phyloP scores from a whole-genome alignment of 2,113 vertebrate genomes.

The Chloroceryle aenea region DNA sequence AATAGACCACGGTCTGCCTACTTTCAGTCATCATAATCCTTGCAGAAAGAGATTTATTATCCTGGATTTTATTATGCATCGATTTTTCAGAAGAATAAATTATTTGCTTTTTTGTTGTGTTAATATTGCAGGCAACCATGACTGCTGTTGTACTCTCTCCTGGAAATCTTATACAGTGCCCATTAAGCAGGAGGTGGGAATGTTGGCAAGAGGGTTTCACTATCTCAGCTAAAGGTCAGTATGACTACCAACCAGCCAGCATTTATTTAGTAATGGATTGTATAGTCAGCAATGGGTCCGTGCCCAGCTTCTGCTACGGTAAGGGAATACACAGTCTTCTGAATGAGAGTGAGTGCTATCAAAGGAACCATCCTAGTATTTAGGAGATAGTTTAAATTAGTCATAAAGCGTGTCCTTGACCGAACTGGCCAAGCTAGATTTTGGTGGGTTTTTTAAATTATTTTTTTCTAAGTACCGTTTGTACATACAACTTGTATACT shows the following conservation, averaged over 20 bases:
- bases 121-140: slow-evolving; percentile 17
- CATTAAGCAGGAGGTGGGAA: slow-evolving; percentile 62
- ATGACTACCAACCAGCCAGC: slow-evolving; percentile 12
- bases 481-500: slow-evolving; percentile 15
- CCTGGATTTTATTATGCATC: slow-evolving; percentile 39
- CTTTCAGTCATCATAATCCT: slow-evolving; percentile 26
- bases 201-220: slow-evolving; percentile 39
- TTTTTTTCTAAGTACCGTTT: neutral
- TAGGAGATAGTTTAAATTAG: slow-evolving; percentile 52
- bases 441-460: neutral
- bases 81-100: slow-evolving; percentile 62
- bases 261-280: slow-evolving; percentile 49
- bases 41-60: slow-evolving; percentile 52
- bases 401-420: neutral
- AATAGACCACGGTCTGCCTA: neutral
- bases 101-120: slow-evolving; percentile 44
- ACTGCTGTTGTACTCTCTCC: slow-evolving; percentile 31
- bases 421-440: slow-evolving; percentile 2
- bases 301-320: slow-evolving; percentile 44
- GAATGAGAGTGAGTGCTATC: slow-evolving; percentile 57
- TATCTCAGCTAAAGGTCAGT: slow-evolving; percentile 62
- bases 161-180: slow-evolving; percentile 55
- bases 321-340: slow-evolving; percentile 32
- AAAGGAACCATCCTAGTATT: slow-evolving; percentile 2
- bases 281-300: slow-evolving; percentile 36